Evolutionary conservation across 2,113 vertebrate species (phyloP), one percentile per base, ranked within the genome.

Genomic region (Gavia stellata): DNA sequence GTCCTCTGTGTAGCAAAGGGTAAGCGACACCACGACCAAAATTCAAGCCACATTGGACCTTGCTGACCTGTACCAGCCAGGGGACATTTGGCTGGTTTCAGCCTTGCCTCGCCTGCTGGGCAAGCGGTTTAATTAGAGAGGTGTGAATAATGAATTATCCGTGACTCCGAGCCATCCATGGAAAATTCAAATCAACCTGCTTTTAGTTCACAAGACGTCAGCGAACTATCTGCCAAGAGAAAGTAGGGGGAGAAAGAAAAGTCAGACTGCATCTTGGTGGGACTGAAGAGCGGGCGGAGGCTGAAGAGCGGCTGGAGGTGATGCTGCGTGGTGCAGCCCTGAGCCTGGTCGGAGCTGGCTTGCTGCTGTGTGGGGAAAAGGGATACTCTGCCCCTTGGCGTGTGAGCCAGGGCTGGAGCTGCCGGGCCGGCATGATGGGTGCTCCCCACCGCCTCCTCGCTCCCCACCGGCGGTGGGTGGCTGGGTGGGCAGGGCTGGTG

Each of bases 121-220:
- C 94, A 94, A 94, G 85, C 11, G 13, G 89, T 95, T 97, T 96
- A 94, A 97, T 97, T 96, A 97, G 93, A 66, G 96, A 95, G 92
- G 96, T 96, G 97, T 97, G 96, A 96, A 97, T 94, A 97, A 98
- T 97, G 97, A 94, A 97, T 97, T 97, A 95, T 96, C 96, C 55
- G 24, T 94, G 95, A 94, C 96, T 97, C 92, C 2, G 20, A 95
- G 85, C 79, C 91, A 79, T 92, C 96, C 71, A 72, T 89, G 96
- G 96, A 97, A 96, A 97, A 97, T 96, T 94, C 88, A 95, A 80
- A 97, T 97, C 97, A 96, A 96, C 96, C 96, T 96, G 94, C 91
- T 94, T 72, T 88, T 72, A 8, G 34, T 94, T 84, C 86, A 53
- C 34, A 26, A 70, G 84, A 56, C 49, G n/a, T 93, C 90, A 87